Evolutionary conservation across 1,140 invertebrate genomes (phyloP).

Genomic region (roundworm (Caenorhabditis elegans)): DNA sequence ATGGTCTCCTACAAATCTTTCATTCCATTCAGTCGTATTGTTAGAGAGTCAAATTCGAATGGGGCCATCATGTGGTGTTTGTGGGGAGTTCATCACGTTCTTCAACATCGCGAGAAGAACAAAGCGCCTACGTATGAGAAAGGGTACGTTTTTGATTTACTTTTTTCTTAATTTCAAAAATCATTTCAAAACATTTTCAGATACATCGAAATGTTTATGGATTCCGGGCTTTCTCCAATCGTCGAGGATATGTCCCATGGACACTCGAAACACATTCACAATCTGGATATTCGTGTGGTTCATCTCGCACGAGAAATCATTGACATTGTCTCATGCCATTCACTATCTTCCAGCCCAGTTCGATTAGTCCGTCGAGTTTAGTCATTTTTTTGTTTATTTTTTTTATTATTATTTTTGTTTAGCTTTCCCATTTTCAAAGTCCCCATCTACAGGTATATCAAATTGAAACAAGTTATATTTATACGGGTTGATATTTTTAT

Average conservation of each 20-base stretch:
- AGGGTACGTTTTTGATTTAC: not conserved
- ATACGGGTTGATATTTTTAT: not conserved
- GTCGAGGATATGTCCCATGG: not conserved
- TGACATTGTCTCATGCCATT: not conserved
- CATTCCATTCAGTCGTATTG: slow-evolving; percentile 76
- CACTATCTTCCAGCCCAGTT: not conserved
- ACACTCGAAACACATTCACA: not conserved
- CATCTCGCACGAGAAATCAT: not conserved
- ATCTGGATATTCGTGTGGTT: not conserved
- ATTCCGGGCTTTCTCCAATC: not conserved
- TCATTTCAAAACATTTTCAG: not conserved
- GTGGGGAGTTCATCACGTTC: slow-evolving; percentile 81
- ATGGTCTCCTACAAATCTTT: slow-evolving; percentile 83
- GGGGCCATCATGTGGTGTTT: slow-evolving; percentile 80
- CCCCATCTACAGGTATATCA: not conserved
- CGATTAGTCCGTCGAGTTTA: not conserved
- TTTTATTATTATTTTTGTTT: not conserved
- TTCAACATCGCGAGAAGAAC: slow-evolving; percentile 2
- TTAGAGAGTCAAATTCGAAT: slow-evolving; percentile 71
- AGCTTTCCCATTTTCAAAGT: not conserved
- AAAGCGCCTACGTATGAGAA: not conserved
- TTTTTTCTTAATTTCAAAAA: not conserved
- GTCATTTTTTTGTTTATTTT: not conserved
- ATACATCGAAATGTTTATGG: slow-evolving; percentile 16
- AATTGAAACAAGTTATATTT: not conserved